phyloP scores from a whole-genome alignment of 2,113 vertebrate species.

The Serilophus lunatus region DNA sequence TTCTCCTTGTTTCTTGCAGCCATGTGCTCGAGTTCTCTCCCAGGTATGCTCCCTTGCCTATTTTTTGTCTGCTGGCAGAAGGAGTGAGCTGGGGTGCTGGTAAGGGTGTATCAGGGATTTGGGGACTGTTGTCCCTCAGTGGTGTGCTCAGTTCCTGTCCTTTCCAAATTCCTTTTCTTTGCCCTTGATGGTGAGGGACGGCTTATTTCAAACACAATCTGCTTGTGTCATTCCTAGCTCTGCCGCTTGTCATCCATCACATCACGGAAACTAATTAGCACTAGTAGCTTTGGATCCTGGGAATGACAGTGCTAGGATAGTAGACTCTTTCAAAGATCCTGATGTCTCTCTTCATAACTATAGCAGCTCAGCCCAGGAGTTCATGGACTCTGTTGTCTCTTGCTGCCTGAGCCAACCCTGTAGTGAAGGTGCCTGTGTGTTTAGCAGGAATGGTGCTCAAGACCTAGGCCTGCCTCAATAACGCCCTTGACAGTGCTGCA shows the following conservation, averaged over 20 bases:
- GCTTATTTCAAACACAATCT: constrained; percentile 10
- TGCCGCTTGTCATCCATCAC: constrained; percentile 42
- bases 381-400: background rate
- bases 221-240: constrained; percentile 19
- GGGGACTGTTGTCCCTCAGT: background rate
- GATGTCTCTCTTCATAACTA: background rate
- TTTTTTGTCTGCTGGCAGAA: background rate
- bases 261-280: constrained; percentile 43
- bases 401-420: background rate
- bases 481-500: constrained; percentile 62
- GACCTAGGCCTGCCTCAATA: background rate
- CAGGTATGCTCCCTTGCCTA: background rate
- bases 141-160: background rate
- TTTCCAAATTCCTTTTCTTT: constrained; percentile 23
- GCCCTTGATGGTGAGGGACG: constrained; percentile 33
- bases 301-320: background rate
- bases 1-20: background rate
- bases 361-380: background rate
- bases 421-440: background rate
- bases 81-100: background rate
- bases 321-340: constrained; percentile 3
- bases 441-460: background rate
- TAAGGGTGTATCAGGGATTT: background rate
- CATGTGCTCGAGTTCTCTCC: background rate
- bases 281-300: background rate